These are phyloP conservation scores for Chirona hameri DNA, from an alignment of 2,888 invertebrate species.

Conservation along the genomic window DNA sequence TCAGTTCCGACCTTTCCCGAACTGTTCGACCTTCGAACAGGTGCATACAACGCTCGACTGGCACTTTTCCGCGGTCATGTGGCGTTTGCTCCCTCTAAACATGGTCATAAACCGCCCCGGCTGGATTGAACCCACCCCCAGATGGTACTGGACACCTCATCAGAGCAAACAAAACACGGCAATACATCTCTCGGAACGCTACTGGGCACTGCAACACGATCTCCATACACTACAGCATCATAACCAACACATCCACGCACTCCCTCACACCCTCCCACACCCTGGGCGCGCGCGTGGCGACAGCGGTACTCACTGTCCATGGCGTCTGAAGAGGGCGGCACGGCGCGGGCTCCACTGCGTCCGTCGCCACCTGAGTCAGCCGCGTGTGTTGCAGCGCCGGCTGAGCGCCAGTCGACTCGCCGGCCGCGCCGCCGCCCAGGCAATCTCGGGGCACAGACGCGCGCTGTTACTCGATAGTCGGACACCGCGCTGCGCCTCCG, in stretches of 20 bases:
- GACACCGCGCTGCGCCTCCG: background rate
- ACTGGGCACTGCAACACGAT: no score
- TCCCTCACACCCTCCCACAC: background rate
- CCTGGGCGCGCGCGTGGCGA: background rate
- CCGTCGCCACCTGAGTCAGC: background rate
- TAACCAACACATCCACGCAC: no score
- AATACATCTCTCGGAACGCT: background rate
- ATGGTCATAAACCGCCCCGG: background rate
- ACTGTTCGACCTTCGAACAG: no score
- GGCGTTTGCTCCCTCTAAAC: background rate
- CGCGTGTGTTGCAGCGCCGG: conserved; percentile 1
- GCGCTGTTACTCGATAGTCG: conserved; percentile 22
- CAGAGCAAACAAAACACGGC: background rate
- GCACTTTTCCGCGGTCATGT: background rate
- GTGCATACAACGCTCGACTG: no score
- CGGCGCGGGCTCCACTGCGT: background rate
- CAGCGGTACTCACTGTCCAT: conserved; percentile 25
- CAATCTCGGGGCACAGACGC: conserved; percentile 26
- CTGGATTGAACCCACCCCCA: background rate
- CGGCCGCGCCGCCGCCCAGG: background rate
- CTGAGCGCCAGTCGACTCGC: background rate
- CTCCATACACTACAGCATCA: no score
- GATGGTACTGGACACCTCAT: background rate
- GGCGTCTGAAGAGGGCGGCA: background rate
- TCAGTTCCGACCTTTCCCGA: no score